Conservation (phyloP, 2,797 vertebrate genomes). For the Gambusia yucatana region DNA sequence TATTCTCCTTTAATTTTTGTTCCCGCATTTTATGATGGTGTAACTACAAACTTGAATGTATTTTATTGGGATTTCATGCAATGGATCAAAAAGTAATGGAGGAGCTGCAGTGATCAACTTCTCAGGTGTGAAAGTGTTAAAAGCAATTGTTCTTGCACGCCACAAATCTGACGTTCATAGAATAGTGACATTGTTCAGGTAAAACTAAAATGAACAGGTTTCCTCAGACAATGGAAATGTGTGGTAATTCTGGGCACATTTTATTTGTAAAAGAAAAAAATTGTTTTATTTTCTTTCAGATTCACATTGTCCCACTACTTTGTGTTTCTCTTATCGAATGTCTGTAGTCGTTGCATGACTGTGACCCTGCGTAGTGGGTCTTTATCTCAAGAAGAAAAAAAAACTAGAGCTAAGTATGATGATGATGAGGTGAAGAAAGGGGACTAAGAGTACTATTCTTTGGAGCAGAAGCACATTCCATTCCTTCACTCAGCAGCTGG, state of each 20-base stretch:
- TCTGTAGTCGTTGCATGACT: neutral
- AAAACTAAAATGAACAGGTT: neutral
- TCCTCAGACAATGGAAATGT: neutral
- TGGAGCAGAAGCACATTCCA: slow-evolving; percentile 69
- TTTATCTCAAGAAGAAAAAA: slow-evolving; percentile 35
- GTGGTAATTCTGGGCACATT: neutral
- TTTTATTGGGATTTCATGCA: neutral
- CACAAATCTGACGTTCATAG: neutral
- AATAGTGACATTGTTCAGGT: neutral
- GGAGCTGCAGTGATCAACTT: neutral
- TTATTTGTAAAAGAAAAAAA: neutral
- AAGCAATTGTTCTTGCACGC: neutral
- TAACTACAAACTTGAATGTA: no score
- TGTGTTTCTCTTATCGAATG: neutral
- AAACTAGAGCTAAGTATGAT: slow-evolving; percentile 45
- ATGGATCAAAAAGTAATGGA: neutral
- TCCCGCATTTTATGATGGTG: neutral
- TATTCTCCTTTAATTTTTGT: neutral
- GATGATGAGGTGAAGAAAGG: slow-evolving; percentile 40
- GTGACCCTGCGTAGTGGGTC: no score
- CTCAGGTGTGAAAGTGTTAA: neutral
- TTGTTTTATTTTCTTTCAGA: neutral
- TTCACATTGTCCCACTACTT: neutral
- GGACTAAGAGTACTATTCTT: slow-evolving; percentile 49
- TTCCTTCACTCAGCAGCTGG: slow-evolving; percentile 63